Base-by-base conservation (phyloP, 92 coral and sea anemone species). In the Anthopleura xanthogrammica region DNA sequence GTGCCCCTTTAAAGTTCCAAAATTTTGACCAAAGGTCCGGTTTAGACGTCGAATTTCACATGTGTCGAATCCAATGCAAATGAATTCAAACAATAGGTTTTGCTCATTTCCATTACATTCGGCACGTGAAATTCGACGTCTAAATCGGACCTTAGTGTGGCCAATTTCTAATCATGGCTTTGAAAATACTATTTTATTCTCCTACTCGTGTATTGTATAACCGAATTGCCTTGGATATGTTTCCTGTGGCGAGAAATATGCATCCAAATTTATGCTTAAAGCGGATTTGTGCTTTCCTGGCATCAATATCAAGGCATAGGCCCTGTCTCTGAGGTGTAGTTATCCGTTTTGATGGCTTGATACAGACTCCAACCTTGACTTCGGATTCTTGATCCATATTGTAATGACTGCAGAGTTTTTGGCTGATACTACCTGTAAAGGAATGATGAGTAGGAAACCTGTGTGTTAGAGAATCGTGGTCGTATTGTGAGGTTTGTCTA, bases 361-460 rank as follows among this genome's bases (percentile, higher is more conserved):
- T 40, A n/a, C 83, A 79, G 12, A 46, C 83, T 9, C 83, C 83
- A 79, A 79, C 54, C 52, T 79, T 79, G 24, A 79, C 58, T 29
- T 29, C 36, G 36, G 36, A 29, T 20, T 20, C 73, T 3, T 62
- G 41, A 41, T 19, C 16, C 43, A 62, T 60, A 57, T 60, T 79
- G 36, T 79, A 54, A 41, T 62, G 83, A 5, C 73, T 79, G 56
- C 83, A 79, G 7, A 79, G 54, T 43, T 39, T 79, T 41, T 41
- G 43, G 56, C 54, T 60, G 36, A 62, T 79, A 2, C 12, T 40
- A 60, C 72, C 83, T 79, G 73, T 22, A 46, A n/a, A 77, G 9
- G 16, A 20, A n/a, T 29, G 36, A 29, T 29, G 36, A 29, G 36
- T 29, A 29, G 36, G 36, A 12, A 48, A 12, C 11, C 46, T 3